Evolutionary conservation across 2,888 invertebrate genomes (phyloP).

Genomic region (Eumerus sabulonum): DNA sequence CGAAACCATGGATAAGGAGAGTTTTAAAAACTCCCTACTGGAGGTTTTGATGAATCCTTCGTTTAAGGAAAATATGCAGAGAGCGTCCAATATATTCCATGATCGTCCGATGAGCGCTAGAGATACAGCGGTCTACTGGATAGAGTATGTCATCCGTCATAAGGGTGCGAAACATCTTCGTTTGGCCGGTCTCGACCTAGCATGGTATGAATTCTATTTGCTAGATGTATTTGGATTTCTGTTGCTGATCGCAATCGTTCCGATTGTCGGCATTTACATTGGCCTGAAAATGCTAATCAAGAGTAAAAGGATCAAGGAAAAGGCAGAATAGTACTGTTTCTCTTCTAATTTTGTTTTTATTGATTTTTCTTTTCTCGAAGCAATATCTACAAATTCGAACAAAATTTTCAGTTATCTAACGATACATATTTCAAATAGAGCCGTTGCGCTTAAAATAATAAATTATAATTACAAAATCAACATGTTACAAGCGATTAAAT

Average conservation of each 20-base stretch:
- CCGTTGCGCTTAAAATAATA: no score
- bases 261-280: no score
- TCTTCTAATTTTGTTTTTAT: no score
- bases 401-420: no score
- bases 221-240: conserved; percentile 75
- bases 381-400: no score
- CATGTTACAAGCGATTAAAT: no score
- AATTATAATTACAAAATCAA: no score
- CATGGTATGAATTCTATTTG: conserved; percentile 78
- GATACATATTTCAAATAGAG: no score
- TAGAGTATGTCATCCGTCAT: conserved; percentile 78
- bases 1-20: conserved; percentile 73
- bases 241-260: not conserved
- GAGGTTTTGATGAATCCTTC: conserved; percentile 77
- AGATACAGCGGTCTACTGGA: conserved; percentile 78
- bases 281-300: no score
- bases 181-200: conserved; percentile 75
- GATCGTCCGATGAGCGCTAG: conserved; percentile 77
- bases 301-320: conserved; percentile 3
- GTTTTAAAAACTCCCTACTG: conserved; percentile 73
- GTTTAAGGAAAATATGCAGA: conserved; percentile 75
- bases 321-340: conserved; percentile 1
- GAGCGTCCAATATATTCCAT: conserved; percentile 76
- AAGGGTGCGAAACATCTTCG: conserved; percentile 77
- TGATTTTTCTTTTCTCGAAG: no score